Conservation (phyloP, 1,140 invertebrate genomes). For the Pomacea maculata region DNA sequence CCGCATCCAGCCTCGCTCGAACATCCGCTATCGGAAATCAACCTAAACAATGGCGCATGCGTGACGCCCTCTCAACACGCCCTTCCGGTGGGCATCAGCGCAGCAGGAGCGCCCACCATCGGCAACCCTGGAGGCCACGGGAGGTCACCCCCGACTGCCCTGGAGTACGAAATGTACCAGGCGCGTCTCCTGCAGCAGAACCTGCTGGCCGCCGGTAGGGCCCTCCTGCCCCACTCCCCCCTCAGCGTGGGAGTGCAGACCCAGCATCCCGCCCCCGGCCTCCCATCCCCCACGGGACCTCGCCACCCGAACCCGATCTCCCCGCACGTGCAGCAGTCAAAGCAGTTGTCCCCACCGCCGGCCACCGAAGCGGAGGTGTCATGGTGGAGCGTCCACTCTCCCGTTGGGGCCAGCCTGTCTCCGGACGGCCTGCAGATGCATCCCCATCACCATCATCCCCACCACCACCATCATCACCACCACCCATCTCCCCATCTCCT, state of each 20-base stretch:
- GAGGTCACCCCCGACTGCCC: slow-evolving; percentile 24
- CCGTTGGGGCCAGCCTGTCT: slow-evolving; percentile 17
- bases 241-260: not conserved
- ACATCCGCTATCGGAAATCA: slow-evolving; percentile 26
- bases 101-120: not conserved
- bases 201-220: slow-evolving; percentile 38
- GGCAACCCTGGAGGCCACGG: slow-evolving; percentile 11
- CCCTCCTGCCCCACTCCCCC: not conserved
- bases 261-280: not conserved
- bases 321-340: slow-evolving; percentile 20
- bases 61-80: slow-evolving; percentile 20
- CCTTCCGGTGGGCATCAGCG: slow-evolving; percentile 10
- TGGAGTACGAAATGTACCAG: slow-evolving; percentile 49
- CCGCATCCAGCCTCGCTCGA: not conserved
- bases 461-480: not conserved
- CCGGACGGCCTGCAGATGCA: not conserved
- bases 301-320: slow-evolving; percentile 7
- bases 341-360: slow-evolving; percentile 49
- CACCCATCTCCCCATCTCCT: slow-evolving; percentile 7
- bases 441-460: not conserved
- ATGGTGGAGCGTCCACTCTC: slow-evolving; percentile 50
- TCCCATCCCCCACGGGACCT: slow-evolving; percentile 15
- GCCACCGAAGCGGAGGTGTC: slow-evolving; percentile 47
- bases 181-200: slow-evolving; percentile 46
- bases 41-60: slow-evolving; percentile 27